phyloP scores from a whole-genome alignment of 1,140 invertebrate genomes.

The Heliconius eleuchia region DNA sequence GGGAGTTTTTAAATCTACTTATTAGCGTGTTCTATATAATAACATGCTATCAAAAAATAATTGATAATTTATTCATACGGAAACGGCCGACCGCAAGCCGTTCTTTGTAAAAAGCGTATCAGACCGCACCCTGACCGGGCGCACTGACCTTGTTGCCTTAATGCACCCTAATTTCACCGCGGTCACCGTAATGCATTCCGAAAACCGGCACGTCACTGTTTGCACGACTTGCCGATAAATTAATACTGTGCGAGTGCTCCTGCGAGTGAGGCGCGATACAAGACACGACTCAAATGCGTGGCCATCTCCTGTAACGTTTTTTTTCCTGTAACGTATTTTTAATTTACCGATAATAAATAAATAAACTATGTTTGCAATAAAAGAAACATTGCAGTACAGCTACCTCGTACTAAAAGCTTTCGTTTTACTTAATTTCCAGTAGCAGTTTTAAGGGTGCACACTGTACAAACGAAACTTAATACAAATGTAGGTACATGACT shows the following conservation, averaged over 20 bases:
- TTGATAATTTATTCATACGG: conserved; percentile 45
- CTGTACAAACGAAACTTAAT: too few relatives aligned
- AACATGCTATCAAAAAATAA: conserved; percentile 37
- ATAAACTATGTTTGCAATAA: background rate
- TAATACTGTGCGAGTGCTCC: conserved; percentile 67
- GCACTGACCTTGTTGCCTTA: conserved; percentile 71
- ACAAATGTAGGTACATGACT: too few relatives aligned
- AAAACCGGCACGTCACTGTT: conserved; percentile 73
- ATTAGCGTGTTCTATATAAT: conserved; percentile 24
- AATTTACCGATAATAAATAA: background rate
- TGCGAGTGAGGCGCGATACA: conserved; percentile 54
- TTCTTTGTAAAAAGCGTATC: conserved; percentile 53
- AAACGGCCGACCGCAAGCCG: conserved; percentile 48
- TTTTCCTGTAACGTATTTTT: background rate
- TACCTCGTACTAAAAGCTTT: too few relatives aligned
- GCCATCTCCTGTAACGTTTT: conserved; percentile 38
- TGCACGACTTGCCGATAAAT: conserved; percentile 78
- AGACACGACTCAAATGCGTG: conserved; percentile 46
- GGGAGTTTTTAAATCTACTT: conserved; percentile 19
- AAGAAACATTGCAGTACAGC: too few relatives aligned
- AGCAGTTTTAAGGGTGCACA: too few relatives aligned
- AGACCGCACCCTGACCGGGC: conserved; percentile 55
- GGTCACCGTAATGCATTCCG: conserved; percentile 42
- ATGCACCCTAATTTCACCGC: conserved; percentile 78
- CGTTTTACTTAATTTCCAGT: too few relatives aligned